Conservation (phyloP, 2,888 invertebrate genomes). For the Odontothrips loti region DNA sequence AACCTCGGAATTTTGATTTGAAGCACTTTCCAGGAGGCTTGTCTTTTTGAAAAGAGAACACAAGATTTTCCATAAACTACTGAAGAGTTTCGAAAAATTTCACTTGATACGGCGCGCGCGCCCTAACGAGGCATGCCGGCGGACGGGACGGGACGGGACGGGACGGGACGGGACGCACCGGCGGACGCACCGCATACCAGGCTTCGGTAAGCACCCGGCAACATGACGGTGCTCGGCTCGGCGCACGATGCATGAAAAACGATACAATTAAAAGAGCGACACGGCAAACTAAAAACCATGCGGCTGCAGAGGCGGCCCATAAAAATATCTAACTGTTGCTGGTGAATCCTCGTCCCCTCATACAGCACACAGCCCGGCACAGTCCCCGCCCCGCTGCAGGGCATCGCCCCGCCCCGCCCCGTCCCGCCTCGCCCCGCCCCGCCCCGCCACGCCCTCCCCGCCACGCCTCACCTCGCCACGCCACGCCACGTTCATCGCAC, state of each 20-base stretch:
- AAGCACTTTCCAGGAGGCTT: no score
- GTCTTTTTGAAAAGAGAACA: no score
- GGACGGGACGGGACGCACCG: no score
- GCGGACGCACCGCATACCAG: no score
- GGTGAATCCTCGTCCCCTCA: neutral
- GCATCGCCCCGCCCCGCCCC: neutral
- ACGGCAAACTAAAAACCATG: neutral
- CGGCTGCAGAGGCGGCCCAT: neutral
- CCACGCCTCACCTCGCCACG: neutral
- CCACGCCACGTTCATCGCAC: neutral
- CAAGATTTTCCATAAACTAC: no score
- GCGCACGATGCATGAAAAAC: neutral
- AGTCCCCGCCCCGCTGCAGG: neutral
- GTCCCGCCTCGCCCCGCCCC: neutral
- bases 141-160: no score
- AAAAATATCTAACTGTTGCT: slow-evolving; percentile 11
- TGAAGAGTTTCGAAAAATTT: no score
- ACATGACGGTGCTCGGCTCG: neutral
- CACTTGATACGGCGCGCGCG: no score
- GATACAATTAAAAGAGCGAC: neutral
- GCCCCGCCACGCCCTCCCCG: neutral
- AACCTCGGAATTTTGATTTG: no score
- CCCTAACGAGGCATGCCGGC: no score
- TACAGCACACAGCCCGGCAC: neutral
- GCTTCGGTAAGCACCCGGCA: neutral